Evolutionary conservation across 2,888 invertebrate genomes (phyloP), one percentile per base, ranked within the genome.

Genomic region (Pseudoips prasinana): DNA sequence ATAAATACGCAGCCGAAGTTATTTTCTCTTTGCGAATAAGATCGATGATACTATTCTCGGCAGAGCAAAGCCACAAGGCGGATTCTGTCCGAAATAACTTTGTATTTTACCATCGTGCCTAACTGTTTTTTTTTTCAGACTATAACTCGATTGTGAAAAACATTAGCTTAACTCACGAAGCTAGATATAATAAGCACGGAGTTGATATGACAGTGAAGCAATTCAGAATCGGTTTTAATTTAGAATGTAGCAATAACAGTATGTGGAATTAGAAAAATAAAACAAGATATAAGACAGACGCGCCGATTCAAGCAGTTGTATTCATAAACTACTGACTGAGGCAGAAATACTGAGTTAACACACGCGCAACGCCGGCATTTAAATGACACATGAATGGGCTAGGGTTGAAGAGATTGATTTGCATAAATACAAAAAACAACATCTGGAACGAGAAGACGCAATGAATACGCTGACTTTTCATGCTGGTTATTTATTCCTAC

Each of bases 31-130:
- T 65, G 73, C 73, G 68, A 77, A 84, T 83, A 83, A 80, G 78
- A 83, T 76, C 76, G 79, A 81, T 78, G 82, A 71, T 80, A 75
- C 85, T 87, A 87, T 86, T 86, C 84, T 75, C 55, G 80, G 69
- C 77, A 55, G 73, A 73, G 75, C 77, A 68, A 79, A 84, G 82
- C 72, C 76, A 78, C 80, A 76, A 80, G 77, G 77, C 79, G 73
- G 76, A 85, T 82, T 81, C 80, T 76, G 67, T 80, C 77, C 64
- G 77, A 85, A 84, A 85, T 86, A 86, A 79, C 83, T 79, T 61
- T 54, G 70, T 64, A 73, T 74, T 73, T 74, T 71, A 75, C 73
- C 80, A 75, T 68, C 73, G 64, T 54, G 62, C 58, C 55, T 64
- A 52, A 63, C 64, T 58, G 73, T 85, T 84, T 81, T 83, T 77